Evolutionary conservation across 2,888 invertebrate genomes (phyloP), one percentile per base, ranked within the genome.

Genomic region (Resseliella maxima): DNA sequence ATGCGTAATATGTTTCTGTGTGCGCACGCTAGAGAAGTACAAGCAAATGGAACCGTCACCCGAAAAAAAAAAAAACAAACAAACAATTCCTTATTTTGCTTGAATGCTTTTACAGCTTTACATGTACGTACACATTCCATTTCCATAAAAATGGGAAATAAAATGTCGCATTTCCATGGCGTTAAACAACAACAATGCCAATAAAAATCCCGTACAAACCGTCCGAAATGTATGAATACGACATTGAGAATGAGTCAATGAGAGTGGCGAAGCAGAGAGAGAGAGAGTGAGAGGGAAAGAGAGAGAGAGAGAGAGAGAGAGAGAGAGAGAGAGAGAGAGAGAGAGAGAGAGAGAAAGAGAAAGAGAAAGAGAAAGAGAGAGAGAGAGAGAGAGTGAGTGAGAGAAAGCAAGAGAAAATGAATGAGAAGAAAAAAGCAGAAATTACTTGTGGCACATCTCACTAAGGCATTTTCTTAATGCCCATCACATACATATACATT

Each of bases 101-200:
- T 35, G 31, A 72, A 72, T 72, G 72, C 72, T 72, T 72, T 72
- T 59, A 59, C 59, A 27, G 59, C 59, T 59, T 72, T 72, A 72
- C 72, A 72, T 35, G 72, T 35, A 72, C 72, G 31, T 72, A 72
- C 31, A 72, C 72, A 72, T 72, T 72, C 72, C 72, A 72, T 72
- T 72, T 72, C 72, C 72, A 72, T 72, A 72, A 72, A 72, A 72
- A 72, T 72, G 31, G 31, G 24, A 15, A 72, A 72, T 72, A 72
- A 72, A 72, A 72, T 72, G 72, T 35, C 12, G 72, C 72, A 72
- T 31, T 72, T 72, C 72, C 72, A 72, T 21, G 72, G 72, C 72
- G 72, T 72, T 72, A 72, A 72, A n/a, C 72, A 72, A 72, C 31
- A 72, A 72, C 72, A 72, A 72, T 31, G 72, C 72, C 72, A 72